Percentiles rank a stretch among this genome's conserved stretches.
phyloP scores from a whole-genome alignment of 2,797 vertebrate species.

The Liparis tanakae region DNA sequence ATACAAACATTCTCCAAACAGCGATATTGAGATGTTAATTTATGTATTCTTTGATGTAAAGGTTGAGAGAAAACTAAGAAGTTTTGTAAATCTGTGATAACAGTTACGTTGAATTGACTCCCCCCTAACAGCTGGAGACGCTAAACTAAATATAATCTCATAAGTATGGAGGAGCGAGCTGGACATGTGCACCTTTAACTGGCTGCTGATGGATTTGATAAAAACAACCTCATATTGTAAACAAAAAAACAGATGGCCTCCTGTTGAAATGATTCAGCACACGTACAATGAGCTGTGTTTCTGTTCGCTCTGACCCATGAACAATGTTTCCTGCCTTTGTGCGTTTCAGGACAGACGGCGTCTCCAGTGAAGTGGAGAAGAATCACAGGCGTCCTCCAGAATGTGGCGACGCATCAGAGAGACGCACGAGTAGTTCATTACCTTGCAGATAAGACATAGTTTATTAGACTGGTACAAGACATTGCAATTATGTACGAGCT shows the following conservation, averaged over 20 bases:
- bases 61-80: not conserved
- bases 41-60: constrained; percentile 1
- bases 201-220: not conserved
- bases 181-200: not conserved
- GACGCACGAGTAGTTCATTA: not conserved
- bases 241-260: not conserved
- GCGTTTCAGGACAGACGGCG: not conserved
- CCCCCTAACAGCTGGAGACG: not conserved
- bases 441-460: not conserved
- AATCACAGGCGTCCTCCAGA: constrained; percentile 6
- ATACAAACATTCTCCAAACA: not conserved
- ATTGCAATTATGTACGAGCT: not conserved
- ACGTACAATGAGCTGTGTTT: constrained; percentile 13
- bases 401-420: not conserved
- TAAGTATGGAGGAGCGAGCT: not conserved
- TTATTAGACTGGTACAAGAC: constrained; percentile 3
- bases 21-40: not conserved
- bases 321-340: constrained; percentile 26
- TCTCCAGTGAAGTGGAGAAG: not conserved
- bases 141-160: not conserved
- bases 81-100: not conserved
- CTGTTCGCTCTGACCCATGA: constrained; percentile 4
- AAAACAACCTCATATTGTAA: not conserved
- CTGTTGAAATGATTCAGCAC: constrained; percentile 8
- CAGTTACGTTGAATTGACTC: not conserved